Percentiles rank a stretch among this genome's conserved stretches.
phyloP scores from a whole-genome alignment of 2,888 invertebrate species.

The Clostera curtula region DNA sequence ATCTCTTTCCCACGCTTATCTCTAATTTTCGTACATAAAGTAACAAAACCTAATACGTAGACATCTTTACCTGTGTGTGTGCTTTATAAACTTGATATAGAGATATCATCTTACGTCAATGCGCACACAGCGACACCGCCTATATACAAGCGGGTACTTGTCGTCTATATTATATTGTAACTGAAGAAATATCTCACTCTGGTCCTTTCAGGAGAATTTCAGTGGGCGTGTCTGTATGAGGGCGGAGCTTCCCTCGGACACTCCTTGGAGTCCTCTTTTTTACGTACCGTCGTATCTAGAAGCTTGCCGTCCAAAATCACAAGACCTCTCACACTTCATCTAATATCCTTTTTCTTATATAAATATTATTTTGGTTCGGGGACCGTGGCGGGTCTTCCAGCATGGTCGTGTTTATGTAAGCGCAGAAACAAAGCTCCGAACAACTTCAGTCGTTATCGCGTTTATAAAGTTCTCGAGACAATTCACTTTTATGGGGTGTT shows the following conservation, averaged over 20 bases:
- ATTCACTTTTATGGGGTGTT: slow-evolving; percentile 73
- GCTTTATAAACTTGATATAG: slow-evolving; percentile 6
- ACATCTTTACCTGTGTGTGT: slow-evolving; percentile 13
- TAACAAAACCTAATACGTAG: too few species aligned
- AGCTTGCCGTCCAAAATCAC: slow-evolving; percentile 43
- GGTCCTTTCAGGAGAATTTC: slow-evolving; percentile 43
- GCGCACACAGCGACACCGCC: slow-evolving; percentile 15
- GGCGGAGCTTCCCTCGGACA: slow-evolving; percentile 65
- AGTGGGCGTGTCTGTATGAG: slow-evolving; percentile 57
- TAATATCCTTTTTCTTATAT: slow-evolving; percentile 18
- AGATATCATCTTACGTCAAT: slow-evolving; percentile 9
- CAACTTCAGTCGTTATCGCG: slow-evolving; percentile 73
- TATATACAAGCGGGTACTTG: slow-evolving; percentile 24
- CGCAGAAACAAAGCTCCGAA: slow-evolving; percentile 63
- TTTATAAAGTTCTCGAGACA: slow-evolving; percentile 72
- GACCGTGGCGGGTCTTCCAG: slow-evolving; percentile 25
- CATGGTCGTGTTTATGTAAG: slow-evolving; percentile 61
- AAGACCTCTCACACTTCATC: slow-evolving; percentile 39
- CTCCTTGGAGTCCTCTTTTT: slow-evolving; percentile 72
- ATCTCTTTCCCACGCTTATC: slow-evolving; percentile 19
- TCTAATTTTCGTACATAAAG: slow-evolving; percentile 16
- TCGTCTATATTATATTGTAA: slow-evolving; percentile 44
- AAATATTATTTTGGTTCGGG: slow-evolving; percentile 9
- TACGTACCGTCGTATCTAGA: slow-evolving; percentile 64
- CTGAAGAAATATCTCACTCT: slow-evolving; percentile 61